These are phyloP conservation scores for Clostera curtula DNA, from an alignment of 2,888 invertebrate species.

Conservation along the genomic window DNA sequence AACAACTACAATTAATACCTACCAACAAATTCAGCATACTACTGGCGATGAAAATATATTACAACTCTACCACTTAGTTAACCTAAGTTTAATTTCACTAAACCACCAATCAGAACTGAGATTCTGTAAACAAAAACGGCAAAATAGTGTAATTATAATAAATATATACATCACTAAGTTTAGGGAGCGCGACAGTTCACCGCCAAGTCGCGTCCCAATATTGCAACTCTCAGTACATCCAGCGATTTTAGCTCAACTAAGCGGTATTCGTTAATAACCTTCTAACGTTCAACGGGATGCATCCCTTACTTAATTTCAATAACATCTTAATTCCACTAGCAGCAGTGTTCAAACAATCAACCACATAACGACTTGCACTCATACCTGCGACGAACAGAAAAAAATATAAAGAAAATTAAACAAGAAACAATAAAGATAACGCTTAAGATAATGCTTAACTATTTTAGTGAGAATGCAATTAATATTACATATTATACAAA, in stretches of 20 bases:
- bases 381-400: slow-evolving; percentile 58
- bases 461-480: background rate
- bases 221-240: background rate
- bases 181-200: background rate
- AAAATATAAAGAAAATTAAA: slow-evolving; percentile 27
- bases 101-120: background rate
- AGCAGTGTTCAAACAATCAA: slow-evolving; percentile 39
- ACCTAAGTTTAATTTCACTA: slow-evolving; percentile 6
- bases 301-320: slow-evolving; percentile 46
- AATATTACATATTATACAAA: background rate
- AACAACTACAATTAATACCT: too few relatives aligned
- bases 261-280: slow-evolving; percentile 25
- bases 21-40: too few relatives aligned
- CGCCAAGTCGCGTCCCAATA: background rate
- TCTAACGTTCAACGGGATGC: slow-evolving; percentile 11
- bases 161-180: too few relatives aligned
- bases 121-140: background rate
- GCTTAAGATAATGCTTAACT: slow-evolving; percentile 5
- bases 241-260: slow-evolving; percentile 19
- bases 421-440: slow-evolving; percentile 16
- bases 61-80: slow-evolving; percentile 18
- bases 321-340: slow-evolving; percentile 39
- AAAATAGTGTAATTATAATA: too few relatives aligned
- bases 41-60: slow-evolving; percentile 4
- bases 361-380: slow-evolving; percentile 69